Evolutionary conservation across 2,113 vertebrate species (phyloP).

Genomic region (Rhipidura dahli): DNA sequence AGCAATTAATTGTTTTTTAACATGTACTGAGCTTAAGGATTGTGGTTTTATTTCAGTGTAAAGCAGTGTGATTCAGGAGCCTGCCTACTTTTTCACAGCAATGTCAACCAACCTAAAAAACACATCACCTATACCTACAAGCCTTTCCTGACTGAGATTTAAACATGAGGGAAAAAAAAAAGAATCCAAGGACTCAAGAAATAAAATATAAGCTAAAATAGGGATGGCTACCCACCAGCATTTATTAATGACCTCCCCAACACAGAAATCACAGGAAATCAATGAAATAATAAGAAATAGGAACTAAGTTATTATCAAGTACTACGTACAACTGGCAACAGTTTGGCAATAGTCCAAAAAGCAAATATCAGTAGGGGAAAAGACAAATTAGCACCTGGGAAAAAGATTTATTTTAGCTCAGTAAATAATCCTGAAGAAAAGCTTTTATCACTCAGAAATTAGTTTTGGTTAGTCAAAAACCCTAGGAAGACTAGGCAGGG

Average conservation of each 20-base stretch:
- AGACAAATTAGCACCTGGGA: not conserved
- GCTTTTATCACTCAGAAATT: not conserved
- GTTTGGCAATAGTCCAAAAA: not conserved
- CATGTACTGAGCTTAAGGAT: not conserved
- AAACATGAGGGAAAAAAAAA: rapidly evolving
- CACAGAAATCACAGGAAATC: not conserved
- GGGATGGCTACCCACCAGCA: not conserved
- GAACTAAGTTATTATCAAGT: not conserved
- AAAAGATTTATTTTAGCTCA: not conserved
- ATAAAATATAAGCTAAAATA: not conserved
- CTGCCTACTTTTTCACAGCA: not conserved
- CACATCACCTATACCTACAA: not conserved
- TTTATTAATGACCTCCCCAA: not conserved
- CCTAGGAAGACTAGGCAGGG: not conserved
- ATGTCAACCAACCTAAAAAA: not conserved
- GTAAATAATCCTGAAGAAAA: not conserved
- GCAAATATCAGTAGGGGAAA: not conserved
- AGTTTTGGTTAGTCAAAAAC: not conserved
- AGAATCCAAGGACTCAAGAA: not conserved
- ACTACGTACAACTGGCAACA: not conserved
- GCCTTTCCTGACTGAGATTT: not conserved
- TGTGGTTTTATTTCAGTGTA: not conserved
- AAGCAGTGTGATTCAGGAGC: not conserved
- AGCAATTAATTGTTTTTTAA: not conserved
- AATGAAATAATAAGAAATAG: not conserved